Evolutionary conservation across 2,797 vertebrate species (phyloP), one percentile per base, ranked within the genome.

Genomic region (Allobates femoralis): DNA sequence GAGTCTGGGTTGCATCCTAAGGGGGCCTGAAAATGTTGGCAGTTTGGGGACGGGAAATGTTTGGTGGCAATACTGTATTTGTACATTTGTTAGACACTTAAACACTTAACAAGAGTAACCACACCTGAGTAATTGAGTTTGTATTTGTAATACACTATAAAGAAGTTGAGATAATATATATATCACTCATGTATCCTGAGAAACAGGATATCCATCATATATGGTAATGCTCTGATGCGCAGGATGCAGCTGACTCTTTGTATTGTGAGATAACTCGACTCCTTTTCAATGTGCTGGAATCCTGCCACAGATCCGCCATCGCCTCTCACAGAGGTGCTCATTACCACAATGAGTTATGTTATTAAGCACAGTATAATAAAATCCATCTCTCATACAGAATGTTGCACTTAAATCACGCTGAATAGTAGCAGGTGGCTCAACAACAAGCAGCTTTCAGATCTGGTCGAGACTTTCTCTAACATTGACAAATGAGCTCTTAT

Each of bases 231-330:
- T 64, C 58, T 81, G 56, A 75, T 60, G 21, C 18, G 55, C 64
- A 79, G 78, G 85, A 86, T 86, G 56, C 85, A 86, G 85, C 78
- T 81, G 79, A 80, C 56, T 30, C 19, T 62, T 73, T 76, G 56
- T 32, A 23, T 62, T 74, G 41, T 66, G 16, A 73, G 34, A 81
- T 75, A 51, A 51, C 32, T 23, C 5, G 46, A 66, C 50, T 81
- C 76, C 55, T 56, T 74, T 79, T 85, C 81, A 85, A 60, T 76
- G 60, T 64, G 26, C 58, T 81, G 64, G 41, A 64, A 62, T 55
- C 8, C 58, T 74, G 56, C 79, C 78, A 81, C 66, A 66, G 19
- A 86, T 46, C 71, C 64, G 75, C 32, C 55, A 74, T 73, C 19
- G 26, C 55, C 55, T 75, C 79, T 75, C 66, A 51, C 46, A 66